Evolutionary conservation across 2,888 invertebrate species (phyloP).

Genomic region (Dicyrtoma fusca): DNA sequence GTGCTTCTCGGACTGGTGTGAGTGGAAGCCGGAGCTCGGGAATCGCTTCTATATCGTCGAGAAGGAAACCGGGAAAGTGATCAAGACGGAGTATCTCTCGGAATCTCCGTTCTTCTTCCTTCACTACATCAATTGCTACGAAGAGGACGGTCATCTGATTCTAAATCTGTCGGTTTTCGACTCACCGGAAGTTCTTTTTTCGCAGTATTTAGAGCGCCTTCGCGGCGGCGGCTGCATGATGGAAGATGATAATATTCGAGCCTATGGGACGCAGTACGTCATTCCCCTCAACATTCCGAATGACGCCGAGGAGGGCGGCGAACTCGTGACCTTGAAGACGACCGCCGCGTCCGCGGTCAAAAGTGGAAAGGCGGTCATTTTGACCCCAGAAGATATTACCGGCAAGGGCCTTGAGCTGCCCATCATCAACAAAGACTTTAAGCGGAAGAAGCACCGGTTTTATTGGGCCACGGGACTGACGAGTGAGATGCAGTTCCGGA

Average conservation of each 20-base stretch:
- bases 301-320: conserved; percentile 57
- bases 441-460: conserved; percentile 60
- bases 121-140: conserved; percentile 64
- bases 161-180: conserved; percentile 59
- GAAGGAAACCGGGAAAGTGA: conserved; percentile 60
- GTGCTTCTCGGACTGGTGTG: conserved; percentile 60
- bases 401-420: conserved; percentile 61
- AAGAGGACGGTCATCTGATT: conserved; percentile 58
- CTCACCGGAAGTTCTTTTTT: conserved; percentile 59
- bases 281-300: conserved; percentile 43
- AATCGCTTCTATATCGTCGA: conserved; percentile 60
- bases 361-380: conserved; percentile 57
- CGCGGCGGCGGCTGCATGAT: conserved; percentile 45
- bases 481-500: conserved; percentile 57
- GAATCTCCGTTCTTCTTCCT: conserved; percentile 62
- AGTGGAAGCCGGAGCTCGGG: conserved; percentile 60
- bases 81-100: conserved; percentile 59
- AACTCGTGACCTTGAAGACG: conserved; percentile 59
- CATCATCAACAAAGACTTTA: conserved; percentile 60
- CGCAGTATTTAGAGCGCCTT: conserved; percentile 58
- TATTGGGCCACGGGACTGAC: conserved; percentile 61
- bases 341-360: conserved; percentile 59
- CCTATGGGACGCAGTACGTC: conserved; percentile 47
- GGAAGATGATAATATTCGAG: conserved; percentile 47
- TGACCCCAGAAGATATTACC: conserved; percentile 55